Conservation (phyloP, 1,140 invertebrate genomes). For the Parasteatoda tepidariorum region DNA sequence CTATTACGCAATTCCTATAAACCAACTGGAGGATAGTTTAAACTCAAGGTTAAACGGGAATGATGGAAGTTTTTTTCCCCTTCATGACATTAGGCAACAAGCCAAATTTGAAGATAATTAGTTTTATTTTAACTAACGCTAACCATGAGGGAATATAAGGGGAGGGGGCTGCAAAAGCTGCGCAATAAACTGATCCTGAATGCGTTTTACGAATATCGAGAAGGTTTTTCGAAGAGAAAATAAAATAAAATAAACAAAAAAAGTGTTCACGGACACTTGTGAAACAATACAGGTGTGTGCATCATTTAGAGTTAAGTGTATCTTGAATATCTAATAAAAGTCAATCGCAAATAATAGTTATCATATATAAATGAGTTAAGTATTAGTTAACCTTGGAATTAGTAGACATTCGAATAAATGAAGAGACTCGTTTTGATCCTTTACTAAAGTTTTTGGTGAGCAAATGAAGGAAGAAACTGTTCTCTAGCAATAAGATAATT, state of each 20-base stretch:
- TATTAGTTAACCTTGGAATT: no score
- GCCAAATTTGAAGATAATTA: slow-evolving; percentile 30
- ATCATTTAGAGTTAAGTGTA: slow-evolving; percentile 12
- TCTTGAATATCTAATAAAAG: no score
- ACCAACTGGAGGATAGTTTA: not conserved
- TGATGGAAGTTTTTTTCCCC: not conserved
- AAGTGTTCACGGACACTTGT: slow-evolving; percentile 6
- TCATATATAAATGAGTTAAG: no score
- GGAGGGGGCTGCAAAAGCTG: not conserved
- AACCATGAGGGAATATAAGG: not conserved
- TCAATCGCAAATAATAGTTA: no score
- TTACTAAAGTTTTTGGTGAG: no score
- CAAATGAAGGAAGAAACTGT: no score
- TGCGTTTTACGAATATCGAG: not conserved
- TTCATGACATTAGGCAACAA: not conserved
- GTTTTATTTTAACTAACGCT: slow-evolving; percentile 7
- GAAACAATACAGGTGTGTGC: slow-evolving; percentile 27
- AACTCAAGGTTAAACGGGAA: slow-evolving; percentile 34
- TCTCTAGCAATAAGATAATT: no score
- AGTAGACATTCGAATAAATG: no score
- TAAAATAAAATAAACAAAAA: not conserved
- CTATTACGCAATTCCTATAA: slow-evolving; percentile 1
- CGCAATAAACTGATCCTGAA: slow-evolving; percentile 1
- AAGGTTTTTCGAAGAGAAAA: no score
- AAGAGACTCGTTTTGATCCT: no score